Base-by-base conservation (phyloP, 2,888 invertebrate species). In the Gymnosoma rotundatum region DNA sequence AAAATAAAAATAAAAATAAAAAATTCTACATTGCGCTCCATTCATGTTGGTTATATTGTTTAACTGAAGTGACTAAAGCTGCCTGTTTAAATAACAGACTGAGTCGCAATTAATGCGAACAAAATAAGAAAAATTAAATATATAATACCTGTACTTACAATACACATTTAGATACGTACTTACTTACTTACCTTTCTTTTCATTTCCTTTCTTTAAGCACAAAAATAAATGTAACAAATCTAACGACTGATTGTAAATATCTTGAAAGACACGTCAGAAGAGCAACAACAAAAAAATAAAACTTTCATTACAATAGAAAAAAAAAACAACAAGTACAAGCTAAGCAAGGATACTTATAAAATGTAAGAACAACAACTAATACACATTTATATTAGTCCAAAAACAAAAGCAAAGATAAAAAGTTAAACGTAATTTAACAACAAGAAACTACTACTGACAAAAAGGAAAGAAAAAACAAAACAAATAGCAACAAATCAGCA, bases 271-370 rank as follows among this genome's bases (percentile, higher is more conserved):
- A 21, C 36, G 20, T 10, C 48, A 42, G 25, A 12, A 45, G 14
- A 54, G 18, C n/a, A n/a, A 58, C n/a, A 48, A 58, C n/a, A n/a
- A 72, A 52, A 64, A 66, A 66, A 58, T 50, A 66, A 64, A 64
- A 64, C 64, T 58, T 64, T 79, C 73, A 67, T 79, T 73, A 73
- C 20, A 66, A 64, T n/a, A n/a, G n/a, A 67, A 73, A 66, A 79
- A 66, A 73, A 52, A 38, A 58, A 52, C 18, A 38, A 42, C 58
- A 73, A 78, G n/a, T 25, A 56, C 48, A 78, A 78, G 52, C 32
- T 73, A 18, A 52, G 67, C 60, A 73, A 79, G 79, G 79, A 79
- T 73, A 60, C 79, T 79, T 60, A 63, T 36, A 48, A 45, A 64
- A 74, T 18, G n/a, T 25, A 54, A 56, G 25, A 42, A 72, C 52